A percentile compares a stretch with the other conserved stretches of the same genome.
phyloP scores from a whole-genome alignment of 2,113 vertebrate species.

The Ctenodactylus gundi region DNA sequence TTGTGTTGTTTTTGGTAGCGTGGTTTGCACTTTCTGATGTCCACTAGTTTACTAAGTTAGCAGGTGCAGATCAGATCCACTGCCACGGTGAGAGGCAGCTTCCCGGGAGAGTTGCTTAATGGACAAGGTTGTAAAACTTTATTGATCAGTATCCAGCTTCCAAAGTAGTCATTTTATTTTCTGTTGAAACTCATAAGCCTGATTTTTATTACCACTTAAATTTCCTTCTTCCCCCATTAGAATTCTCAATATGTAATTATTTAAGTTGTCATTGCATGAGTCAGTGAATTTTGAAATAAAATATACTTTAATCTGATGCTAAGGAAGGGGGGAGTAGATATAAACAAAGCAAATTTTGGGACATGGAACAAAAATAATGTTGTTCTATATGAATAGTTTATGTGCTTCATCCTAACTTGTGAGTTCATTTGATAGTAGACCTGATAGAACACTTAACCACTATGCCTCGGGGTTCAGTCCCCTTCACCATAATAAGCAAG shows the following conservation, averaged over 20 bases:
- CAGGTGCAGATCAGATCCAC: not conserved
- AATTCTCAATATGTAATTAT: slow-evolving; percentile 9
- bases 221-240: not conserved
- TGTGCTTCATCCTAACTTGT: not conserved
- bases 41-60: not conserved
- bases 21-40: not conserved
- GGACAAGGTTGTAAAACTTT: not conserved
- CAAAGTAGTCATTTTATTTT: not conserved
- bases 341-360: slow-evolving; percentile 9
- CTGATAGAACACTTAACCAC: not conserved
- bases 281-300: slow-evolving; percentile 27
- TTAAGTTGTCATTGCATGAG: slow-evolving; percentile 10
- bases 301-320: not conserved
- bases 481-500: not conserved
- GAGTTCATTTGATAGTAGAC: slow-evolving; percentile 33
- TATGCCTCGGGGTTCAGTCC: not conserved
- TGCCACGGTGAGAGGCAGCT: not conserved
- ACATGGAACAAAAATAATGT: not conserved
- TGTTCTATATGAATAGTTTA: not conserved
- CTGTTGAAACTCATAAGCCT: slow-evolving; percentile 5
- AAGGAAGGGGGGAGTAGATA: not conserved
- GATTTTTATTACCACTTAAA: slow-evolving; percentile 29
- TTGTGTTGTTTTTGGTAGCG: not conserved
- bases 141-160: not conserved
- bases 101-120: not conserved